Evolutionary conservation across 2,113 vertebrate genomes (phyloP).

Genomic region (Piprites chloris): DNA sequence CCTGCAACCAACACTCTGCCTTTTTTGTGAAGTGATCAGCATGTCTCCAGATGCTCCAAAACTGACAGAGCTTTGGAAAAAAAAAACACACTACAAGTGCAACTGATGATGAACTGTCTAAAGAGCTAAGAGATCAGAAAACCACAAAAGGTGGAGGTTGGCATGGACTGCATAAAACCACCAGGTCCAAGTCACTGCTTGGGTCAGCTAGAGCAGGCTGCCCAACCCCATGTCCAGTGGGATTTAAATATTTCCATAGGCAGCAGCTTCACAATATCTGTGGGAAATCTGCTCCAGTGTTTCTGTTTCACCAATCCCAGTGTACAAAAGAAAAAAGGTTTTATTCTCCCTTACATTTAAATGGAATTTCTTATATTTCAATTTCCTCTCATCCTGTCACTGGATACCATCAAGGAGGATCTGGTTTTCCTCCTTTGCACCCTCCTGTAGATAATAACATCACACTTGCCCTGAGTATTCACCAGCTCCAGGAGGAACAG

Average conservation of each 20-base stretch:
- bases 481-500: not conserved
- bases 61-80: not conserved
- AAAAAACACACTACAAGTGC: accelerated
- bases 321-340: not conserved
- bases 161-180: not conserved
- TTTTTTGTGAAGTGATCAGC: not conserved
- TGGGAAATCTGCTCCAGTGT: not conserved
- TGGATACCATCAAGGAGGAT: not conserved
- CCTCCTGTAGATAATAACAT: not conserved
- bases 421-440: not conserved
- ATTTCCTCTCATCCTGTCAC: not conserved
- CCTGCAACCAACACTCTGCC: not conserved
- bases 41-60: not conserved
- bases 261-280: not conserved
- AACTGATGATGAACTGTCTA: not conserved
- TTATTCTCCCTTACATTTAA: not conserved
- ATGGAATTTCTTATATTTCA: not conserved
- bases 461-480: not conserved
- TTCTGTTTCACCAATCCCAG: not conserved
- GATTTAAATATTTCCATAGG: not conserved
- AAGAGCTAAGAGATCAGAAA: not conserved
- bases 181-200: not conserved
- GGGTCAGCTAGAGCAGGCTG: not conserved
- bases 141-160: not conserved
- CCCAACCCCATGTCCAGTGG: accelerated